Evolutionary conservation across 2,797 vertebrate species (phyloP).

Genomic region (Dallia pectoralis): DNA sequence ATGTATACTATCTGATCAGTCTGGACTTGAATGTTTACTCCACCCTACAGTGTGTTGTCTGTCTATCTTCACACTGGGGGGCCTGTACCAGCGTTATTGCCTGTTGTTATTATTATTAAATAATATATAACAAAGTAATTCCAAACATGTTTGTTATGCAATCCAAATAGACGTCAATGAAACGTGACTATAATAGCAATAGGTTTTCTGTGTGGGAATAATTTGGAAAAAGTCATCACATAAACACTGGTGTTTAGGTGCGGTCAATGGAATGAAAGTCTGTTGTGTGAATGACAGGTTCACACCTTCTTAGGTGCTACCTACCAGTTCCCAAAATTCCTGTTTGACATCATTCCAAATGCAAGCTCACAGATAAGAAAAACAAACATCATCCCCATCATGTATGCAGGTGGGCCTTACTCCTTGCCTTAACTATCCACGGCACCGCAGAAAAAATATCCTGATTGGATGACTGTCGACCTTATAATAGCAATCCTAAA

Average conservation of each 20-base stretch:
- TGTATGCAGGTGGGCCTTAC: conserved; percentile 23
- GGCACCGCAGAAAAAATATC: conserved; percentile 2
- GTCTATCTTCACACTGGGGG: conserved; percentile 42
- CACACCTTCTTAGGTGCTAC: conserved; percentile 34
- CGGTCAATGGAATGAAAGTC: conserved; percentile 16
- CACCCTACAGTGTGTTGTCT: conserved; percentile 44
- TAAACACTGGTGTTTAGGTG: conserved; percentile 18
- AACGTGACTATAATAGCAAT: conserved; percentile 3
- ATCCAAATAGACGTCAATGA: conserved; percentile 1
- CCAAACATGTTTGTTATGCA: conserved; percentile 29
- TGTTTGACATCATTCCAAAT: conserved; percentile 38
- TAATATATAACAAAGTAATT: conserved; percentile 56
- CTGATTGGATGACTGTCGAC: too few relatives aligned
- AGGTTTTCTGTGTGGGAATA: conserved; percentile 3
- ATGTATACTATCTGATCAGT: too few relatives aligned
- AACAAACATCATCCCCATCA: conserved; percentile 22
- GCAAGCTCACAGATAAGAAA: too few relatives aligned
- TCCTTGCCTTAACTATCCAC: conserved; percentile 27
- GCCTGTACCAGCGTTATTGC: conserved; percentile 40
- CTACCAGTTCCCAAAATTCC: conserved; percentile 23
- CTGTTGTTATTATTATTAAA: conserved; percentile 60
- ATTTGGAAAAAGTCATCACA: neutral
- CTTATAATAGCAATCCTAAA: too few relatives aligned
- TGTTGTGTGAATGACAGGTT: conserved; percentile 37
- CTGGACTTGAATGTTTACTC: conserved; percentile 58